Conservation (phyloP, 30 jellyfish, hydroid and myxozoan species). For the Aurelia sp. region DNA sequence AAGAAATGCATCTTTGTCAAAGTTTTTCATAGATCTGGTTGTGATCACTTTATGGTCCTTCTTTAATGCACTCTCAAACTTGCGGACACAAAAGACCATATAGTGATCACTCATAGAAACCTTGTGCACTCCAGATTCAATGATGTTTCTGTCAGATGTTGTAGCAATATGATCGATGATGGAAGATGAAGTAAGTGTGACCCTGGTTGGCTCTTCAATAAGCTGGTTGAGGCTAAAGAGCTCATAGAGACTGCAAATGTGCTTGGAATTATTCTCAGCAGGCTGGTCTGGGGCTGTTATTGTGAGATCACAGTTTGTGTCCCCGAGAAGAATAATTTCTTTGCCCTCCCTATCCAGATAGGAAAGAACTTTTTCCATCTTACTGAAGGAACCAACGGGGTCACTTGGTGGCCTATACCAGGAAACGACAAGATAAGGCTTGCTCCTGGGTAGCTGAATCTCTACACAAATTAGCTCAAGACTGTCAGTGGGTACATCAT, state of each 20-base stretch:
- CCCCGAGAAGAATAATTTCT: too few relatives aligned
- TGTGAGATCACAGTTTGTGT: too few relatives aligned
- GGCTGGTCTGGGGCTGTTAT: background rate
- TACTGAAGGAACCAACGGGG: too few relatives aligned
- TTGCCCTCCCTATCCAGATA: too few relatives aligned
- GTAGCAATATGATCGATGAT: constrained; percentile 32
- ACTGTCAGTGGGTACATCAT: background rate
- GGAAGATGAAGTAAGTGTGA: constrained; percentile 7
- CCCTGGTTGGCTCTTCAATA: constrained; percentile 33
- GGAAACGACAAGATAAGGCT: too few relatives aligned
- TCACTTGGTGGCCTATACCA: too few relatives aligned
- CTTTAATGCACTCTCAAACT: background rate
- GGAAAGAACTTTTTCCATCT: too few relatives aligned
- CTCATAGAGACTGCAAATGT: constrained; percentile 1
- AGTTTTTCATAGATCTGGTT: background rate
- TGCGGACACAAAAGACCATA: constrained; percentile 5
- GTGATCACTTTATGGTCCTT: background rate
- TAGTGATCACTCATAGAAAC: too few relatives aligned
- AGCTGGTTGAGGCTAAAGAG: constrained; percentile 5
- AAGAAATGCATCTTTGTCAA: too few relatives aligned
- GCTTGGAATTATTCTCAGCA: background rate
- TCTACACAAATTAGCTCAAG: background rate
- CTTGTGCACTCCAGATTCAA: background rate
- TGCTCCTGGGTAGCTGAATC: background rate
- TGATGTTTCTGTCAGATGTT: constrained; percentile 27